Conservation (phyloP, 1,140 invertebrate species). For the Drosophila simulans region DNA sequence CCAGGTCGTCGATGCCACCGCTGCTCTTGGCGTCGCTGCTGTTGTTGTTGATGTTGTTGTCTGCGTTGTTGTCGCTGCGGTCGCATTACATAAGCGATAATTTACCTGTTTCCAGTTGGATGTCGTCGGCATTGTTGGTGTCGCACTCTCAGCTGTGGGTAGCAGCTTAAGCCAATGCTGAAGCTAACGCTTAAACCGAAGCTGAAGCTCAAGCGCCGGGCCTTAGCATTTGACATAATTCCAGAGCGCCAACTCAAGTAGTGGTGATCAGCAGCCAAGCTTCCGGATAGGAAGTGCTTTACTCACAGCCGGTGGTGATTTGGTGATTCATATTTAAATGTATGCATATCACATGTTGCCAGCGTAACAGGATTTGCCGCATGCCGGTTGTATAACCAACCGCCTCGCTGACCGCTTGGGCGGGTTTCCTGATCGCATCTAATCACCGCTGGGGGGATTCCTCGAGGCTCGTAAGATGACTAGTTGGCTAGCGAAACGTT, state of each 20-base stretch:
- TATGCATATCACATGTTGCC: conserved; percentile 15
- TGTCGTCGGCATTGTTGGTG: conserved; percentile 48
- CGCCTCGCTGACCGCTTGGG: too few relatives aligned
- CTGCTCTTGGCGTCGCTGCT: conserved; percentile 1
- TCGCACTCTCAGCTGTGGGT: neutral
- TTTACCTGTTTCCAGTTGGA: conserved; percentile 76
- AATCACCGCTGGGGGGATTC: too few relatives aligned
- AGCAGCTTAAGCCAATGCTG: too few relatives aligned
- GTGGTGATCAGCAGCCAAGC: conserved; percentile 11
- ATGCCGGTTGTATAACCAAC: conserved; percentile 22
- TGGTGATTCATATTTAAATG: conserved; percentile 49
- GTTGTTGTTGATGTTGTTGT: conserved; percentile 4
- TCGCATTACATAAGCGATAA: conserved; percentile 76
- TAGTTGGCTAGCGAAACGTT: neutral
- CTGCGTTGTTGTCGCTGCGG: conserved; percentile 44
- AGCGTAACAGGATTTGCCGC: conserved; percentile 37
- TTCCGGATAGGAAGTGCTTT: conserved; percentile 41
- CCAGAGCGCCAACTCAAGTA: conserved; percentile 57
- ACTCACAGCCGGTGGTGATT: neutral
- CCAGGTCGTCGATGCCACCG: conserved; percentile 10
- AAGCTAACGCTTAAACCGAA: neutral
- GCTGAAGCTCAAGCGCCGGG: conserved; percentile 7
- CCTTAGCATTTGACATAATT: conserved; percentile 79
- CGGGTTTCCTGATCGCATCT: conserved; percentile 14
- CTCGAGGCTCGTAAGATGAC: too few relatives aligned